phyloP scores from a whole-genome alignment of 1,140 invertebrate genomes.

The Drusus annulatus region DNA sequence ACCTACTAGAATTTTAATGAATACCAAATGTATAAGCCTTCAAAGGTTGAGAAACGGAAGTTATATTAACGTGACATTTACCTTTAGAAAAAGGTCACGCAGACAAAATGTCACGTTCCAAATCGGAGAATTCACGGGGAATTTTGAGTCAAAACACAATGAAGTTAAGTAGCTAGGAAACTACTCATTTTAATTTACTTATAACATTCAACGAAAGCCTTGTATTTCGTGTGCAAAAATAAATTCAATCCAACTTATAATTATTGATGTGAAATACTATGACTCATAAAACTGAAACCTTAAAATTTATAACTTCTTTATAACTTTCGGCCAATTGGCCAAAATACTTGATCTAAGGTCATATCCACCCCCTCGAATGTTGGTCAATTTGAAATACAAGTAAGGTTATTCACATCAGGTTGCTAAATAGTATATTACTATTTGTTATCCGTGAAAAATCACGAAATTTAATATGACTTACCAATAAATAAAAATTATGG shows the following conservation, averaged over 20 bases:
- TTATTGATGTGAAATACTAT: too few species aligned
- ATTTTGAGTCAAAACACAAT: neutral
- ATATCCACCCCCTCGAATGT: too few species aligned
- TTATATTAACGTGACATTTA: slow-evolving; percentile 42
- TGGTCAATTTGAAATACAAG: too few species aligned
- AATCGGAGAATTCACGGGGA: neutral
- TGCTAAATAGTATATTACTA: too few species aligned
- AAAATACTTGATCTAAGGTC: too few species aligned
- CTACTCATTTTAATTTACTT: neutral
- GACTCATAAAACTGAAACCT: neutral
- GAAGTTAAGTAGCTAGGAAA: neutral
- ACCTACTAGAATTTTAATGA: too few species aligned
- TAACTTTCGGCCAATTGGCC: too few species aligned
- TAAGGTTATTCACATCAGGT: too few species aligned
- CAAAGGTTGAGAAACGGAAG: neutral
- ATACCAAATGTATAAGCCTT: neutral
- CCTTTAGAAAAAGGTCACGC: slow-evolving; percentile 35
- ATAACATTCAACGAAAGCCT: neutral
- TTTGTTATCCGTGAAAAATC: too few species aligned
- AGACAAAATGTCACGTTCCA: slow-evolving; percentile 39
- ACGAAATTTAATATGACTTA: too few species aligned
- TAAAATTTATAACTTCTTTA: neutral
- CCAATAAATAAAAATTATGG: too few species aligned
- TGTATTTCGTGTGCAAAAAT: neutral
- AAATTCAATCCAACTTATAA: neutral